A percentile compares a stretch with the other conserved stretches of the same genome.
phyloP scores from a whole-genome alignment of 1,140 invertebrate species.

The Drosophila persimilis region DNA sequence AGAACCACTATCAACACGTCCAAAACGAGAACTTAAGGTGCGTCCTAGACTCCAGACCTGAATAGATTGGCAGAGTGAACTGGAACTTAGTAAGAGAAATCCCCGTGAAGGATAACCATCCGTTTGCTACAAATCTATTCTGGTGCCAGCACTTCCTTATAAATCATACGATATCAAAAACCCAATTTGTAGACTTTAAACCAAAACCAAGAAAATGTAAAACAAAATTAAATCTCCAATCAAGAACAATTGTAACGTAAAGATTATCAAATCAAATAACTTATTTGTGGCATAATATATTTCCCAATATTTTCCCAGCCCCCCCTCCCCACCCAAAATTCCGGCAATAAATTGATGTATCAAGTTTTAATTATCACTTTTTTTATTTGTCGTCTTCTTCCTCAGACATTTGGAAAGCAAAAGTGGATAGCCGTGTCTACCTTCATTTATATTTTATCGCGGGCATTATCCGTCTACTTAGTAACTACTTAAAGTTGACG shows the following conservation, averaged over 20 bases:
- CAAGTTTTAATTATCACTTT: constrained; percentile 23
- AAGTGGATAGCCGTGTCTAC: background rate
- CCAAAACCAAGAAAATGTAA: constrained; percentile 49
- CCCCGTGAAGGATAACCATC: too few relatives aligned
- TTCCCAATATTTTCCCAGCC: constrained; percentile 23
- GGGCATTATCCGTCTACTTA: too few relatives aligned
- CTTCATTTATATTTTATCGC: background rate
- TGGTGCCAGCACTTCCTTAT: constrained; percentile 13
- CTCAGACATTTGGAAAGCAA: background rate
- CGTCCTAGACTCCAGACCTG: too few relatives aligned
- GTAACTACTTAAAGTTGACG: too few relatives aligned
- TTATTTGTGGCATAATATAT: constrained; percentile 43
- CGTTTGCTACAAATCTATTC: constrained; percentile 14
- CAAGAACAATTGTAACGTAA: constrained; percentile 49
- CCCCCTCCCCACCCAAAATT: constrained; percentile 6
- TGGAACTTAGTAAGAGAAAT: too few relatives aligned
- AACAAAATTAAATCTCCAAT: constrained; percentile 28
- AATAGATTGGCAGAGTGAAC: too few relatives aligned
- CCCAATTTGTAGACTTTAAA: constrained; percentile 40
- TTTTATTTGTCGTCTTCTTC: background rate
- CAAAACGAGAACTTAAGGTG: constrained; percentile 9
- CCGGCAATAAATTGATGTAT: constrained; percentile 53
- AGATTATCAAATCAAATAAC: constrained; percentile 17
- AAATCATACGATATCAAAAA: constrained; percentile 40
- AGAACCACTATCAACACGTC: constrained; percentile 28